Conservation (phyloP, 2,113 vertebrate species). For the Podarcis raffonei region DNA sequence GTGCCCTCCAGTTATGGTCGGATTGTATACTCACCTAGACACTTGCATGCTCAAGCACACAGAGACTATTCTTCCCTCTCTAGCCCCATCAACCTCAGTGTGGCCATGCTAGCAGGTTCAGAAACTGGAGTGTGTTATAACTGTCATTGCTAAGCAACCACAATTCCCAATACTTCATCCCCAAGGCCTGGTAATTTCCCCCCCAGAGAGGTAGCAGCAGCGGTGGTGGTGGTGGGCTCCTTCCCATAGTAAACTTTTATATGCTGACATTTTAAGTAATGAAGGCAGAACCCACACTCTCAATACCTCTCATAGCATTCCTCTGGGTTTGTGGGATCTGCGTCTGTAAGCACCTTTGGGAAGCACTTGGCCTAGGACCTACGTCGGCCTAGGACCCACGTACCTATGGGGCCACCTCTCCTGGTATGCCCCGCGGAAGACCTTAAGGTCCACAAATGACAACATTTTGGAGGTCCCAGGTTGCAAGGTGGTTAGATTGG, state of each 20-base stretch:
- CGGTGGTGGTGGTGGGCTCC: not conserved
- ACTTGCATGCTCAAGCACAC: not conserved
- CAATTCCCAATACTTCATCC: not conserved
- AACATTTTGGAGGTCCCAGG: no score
- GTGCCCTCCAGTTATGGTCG: no score
- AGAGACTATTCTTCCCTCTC: not conserved
- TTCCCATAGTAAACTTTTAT: not conserved
- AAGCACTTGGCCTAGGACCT: not conserved
- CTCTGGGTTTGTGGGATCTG: not conserved
- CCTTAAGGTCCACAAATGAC: no score
- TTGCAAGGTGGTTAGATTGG: no score
- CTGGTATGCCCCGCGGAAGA: no score
- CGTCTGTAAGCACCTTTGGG: not conserved
- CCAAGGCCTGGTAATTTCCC: not conserved
- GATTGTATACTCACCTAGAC: not conserved
- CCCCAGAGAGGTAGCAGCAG: not conserved
- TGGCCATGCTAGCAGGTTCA: no score
- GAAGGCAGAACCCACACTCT: no score
- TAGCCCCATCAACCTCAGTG: not conserved
- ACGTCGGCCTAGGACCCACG: no score
- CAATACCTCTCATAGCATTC: not conserved
- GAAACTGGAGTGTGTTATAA: not conserved
- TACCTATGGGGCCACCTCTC: no score
- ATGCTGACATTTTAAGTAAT: not conserved
- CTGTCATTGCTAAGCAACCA: not conserved